Evolutionary conservation across 2,113 vertebrate species (phyloP).

Genomic region (Sprattus sprattus): DNA sequence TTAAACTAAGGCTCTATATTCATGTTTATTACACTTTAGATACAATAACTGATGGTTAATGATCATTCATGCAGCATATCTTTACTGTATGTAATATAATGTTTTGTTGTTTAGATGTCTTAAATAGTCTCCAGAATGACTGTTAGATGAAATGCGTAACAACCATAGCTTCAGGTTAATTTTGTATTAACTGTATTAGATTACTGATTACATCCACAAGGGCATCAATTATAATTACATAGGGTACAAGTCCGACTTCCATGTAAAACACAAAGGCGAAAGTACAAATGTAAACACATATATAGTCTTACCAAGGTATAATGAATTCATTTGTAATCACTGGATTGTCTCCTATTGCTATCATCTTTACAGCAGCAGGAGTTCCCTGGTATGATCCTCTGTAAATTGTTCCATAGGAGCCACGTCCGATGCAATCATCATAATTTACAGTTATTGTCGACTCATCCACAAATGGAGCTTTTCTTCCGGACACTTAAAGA

Average conservation of each 20-base stretch:
- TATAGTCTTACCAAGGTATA: background rate
- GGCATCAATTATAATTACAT: too few species aligned
- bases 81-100: background rate
- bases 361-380: background rate
- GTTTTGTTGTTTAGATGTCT: too few species aligned
- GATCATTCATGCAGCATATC: background rate
- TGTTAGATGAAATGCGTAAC: too few species aligned
- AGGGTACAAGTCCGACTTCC: too few species aligned
- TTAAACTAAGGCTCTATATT: background rate
- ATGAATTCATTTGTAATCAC: background rate
- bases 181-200: too few species aligned
- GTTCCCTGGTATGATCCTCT: constrained; percentile 3
- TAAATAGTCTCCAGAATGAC: too few species aligned
- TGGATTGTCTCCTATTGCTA: background rate
- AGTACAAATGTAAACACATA: background rate
- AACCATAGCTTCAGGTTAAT: too few species aligned
- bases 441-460: too few species aligned
- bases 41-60: background rate
- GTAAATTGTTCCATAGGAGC: background rate
- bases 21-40: background rate
- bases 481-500: too few species aligned
- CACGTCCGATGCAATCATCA: too few species aligned
- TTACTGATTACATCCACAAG: too few species aligned
- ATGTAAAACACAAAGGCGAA: background rate
- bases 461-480: too few species aligned